Base-by-base conservation (phyloP, 2,113 vertebrate species). In the Rhinogobius similis region DNA sequence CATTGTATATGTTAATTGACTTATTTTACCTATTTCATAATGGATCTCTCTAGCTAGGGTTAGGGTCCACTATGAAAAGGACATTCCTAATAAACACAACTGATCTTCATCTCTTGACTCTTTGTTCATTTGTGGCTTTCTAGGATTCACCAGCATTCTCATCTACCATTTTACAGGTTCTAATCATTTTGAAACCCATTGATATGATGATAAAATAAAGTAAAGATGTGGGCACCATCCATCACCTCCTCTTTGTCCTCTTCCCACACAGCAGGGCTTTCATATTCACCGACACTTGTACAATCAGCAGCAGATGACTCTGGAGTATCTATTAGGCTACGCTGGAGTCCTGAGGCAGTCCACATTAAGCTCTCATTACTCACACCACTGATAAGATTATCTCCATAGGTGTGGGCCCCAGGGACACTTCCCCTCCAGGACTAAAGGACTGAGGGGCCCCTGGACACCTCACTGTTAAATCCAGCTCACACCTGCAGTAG, bases 311-410 rank as follows among this genome's bases (percentile, higher is more conserved):
- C 73, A 77, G 73, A 72, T 81, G 75, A 65, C 67, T 62, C 68
- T 50, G 36, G 43, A 77, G 77, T 56, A 46, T 46, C 43, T 46
- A 20, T 20, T 16, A 20, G 16, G 16, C 43, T 18, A 18, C 6
- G 14, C 43, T 46, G 32, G 32, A 73, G 73, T 86, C 79, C 79
- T 38, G 66, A 72, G 75, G 77, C 66, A 20, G 46, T 36, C 55
- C 27, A 83, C 75, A 82, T 85, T 82, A 85, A 73, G 68, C 27
- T 36, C 48, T 79, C 73, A 82, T 87, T 87, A 72, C 86, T 87
- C 80, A 77, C 71, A 70, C 66, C 63, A 70, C 64, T 50, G 77
- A 84, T 77, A 55, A 58, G 55, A 81, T 83, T 75, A 76, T 62
- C 81, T 84, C 76, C 72, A 67, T 82, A 83, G 85, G 78, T 83